Base-by-base conservation (phyloP, 2,797 vertebrate genomes). In the Anguilla marmorata region DNA sequence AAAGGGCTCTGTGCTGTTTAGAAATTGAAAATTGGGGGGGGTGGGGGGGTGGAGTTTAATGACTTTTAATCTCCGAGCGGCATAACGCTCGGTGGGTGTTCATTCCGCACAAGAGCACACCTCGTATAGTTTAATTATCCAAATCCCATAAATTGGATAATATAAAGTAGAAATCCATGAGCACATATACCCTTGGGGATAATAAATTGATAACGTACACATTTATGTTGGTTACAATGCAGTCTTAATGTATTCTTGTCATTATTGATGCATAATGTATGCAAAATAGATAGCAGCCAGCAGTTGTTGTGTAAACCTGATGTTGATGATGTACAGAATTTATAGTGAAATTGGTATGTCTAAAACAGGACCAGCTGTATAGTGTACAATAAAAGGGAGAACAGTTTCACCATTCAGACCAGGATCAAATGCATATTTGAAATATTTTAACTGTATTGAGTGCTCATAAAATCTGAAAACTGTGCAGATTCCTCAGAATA, bases 41-140 rank as follows among this genome's bases (percentile, higher is more conserved):
- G 41, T 7, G 21, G n/a, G 83, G 8, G 37, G 33, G 27, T 48
- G 50, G 14, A 24, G 50, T 50, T 45, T 86, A 41, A 76, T 87
- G 66, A 90, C 91, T 84, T 92, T 90, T 87, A 90, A 91, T 93
- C 90, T 88, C 90, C 85, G 91, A 92, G 91, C 91, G 93, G 93
- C 86, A 21, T 85, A 87, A 83, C 24, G 8, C 56, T 56, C 88
- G 16, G 16, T 41, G 48, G 84, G 88, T 87, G 87, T 87, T 82
- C 90, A 30, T 88, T 86, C 89, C 87, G 79, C 88, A 86, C 84
- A 84, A 91, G 88, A 90, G 76, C 24, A 41, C 41, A 48, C 45
- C 76, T 48, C 76, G 21, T 80, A 50, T 48, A 50, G 76, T 80
- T 80, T 80, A 45, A 80, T 80, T 80, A n/a, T 50, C 76, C 76